phyloP scores from a whole-genome alignment of 2,113 vertebrate genomes.

The Caranx ignobilis region DNA sequence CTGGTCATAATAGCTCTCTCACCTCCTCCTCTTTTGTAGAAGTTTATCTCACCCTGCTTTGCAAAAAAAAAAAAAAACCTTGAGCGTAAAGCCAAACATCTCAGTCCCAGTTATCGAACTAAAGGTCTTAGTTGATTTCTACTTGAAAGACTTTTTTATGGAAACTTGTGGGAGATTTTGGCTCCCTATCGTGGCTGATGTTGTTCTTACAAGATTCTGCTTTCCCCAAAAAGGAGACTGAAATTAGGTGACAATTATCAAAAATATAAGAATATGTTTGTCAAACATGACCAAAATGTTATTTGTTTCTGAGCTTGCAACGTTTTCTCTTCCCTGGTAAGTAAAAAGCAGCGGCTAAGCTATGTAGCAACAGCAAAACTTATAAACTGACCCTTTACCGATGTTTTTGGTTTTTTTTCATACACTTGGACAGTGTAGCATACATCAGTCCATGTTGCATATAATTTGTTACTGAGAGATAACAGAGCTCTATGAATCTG shows the following conservation, averaged over 20 bases:
- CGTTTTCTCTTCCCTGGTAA: too few relatives aligned
- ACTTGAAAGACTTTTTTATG: not conserved
- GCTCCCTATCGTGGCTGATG: not conserved
- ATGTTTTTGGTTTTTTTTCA: not conserved
- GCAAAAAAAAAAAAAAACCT: not conserved
- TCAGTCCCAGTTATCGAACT: too few relatives aligned
- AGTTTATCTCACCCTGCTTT: not conserved
- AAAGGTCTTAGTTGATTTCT: not conserved
- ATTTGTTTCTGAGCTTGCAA: too few relatives aligned
- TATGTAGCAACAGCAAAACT: too few relatives aligned
- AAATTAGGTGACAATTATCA: not conserved
- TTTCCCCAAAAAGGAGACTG: not conserved
- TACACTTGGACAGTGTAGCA: not conserved
- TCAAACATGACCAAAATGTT: not conserved
- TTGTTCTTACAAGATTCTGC: not conserved
- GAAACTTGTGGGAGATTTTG: not conserved
- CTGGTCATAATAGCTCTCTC: not conserved
- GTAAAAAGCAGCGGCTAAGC: too few relatives aligned
- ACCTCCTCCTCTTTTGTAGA: not conserved
- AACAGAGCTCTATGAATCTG: slow-evolving; percentile 9
- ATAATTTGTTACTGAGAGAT: not conserved
- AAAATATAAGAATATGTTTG: not conserved
- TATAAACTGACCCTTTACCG: too few relatives aligned
- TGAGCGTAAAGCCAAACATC: too few relatives aligned
- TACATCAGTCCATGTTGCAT: not conserved